Evolutionary conservation across 2,113 vertebrate species (phyloP), one percentile per base, ranked within the genome.

Genomic region (Microcebus lehilahytsara): DNA sequence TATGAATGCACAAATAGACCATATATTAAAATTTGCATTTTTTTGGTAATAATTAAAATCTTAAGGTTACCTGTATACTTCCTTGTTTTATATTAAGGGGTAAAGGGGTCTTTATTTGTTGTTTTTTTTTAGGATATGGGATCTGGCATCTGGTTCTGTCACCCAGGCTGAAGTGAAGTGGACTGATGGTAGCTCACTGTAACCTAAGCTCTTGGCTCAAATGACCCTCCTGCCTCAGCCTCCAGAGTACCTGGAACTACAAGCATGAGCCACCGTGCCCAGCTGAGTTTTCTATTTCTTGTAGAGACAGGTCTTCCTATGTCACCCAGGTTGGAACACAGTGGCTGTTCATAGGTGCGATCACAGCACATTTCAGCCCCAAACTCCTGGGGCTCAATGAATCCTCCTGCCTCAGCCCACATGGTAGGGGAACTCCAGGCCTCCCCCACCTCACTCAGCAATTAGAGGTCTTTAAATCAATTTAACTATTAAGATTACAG

Each of bases 1-100:
- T 62, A 14, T 1, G 67, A 62, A 53, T 62, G 67, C 22, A 84
- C 53, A 34, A 74, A 80, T 34, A 69, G 72, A 49, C 10, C 37
- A 9, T 74, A 16, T 83, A 40, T 53, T 46, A 83, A 22, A 22
- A 72, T 5, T 42, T 42, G 66, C 79, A 34, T 1, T 25, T 95
- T 95, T 96, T 69, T 25, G 46, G 1, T 80, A 51, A 80, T 74
- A 93, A 67, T 62, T 67, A 89, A 95, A 71, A 83, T 37, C 22
- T 86, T 90, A 32, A 66, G 32, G n/a, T 64, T 58, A 66, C 56
- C 30, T 79, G 13, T 46, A 40, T 88, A 19, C 79, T 85, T 85
- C 27, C 49, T 64, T 49, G 17, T 14, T 92, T 49, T 32, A 42
- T 66, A 9, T 67, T 72, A 56, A 87, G n/a, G 16, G n/a, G 16